These are phyloP conservation scores for Pluvialis apricaria DNA, from an alignment of 2,113 vertebrate species.

Conservation along the genomic window DNA sequence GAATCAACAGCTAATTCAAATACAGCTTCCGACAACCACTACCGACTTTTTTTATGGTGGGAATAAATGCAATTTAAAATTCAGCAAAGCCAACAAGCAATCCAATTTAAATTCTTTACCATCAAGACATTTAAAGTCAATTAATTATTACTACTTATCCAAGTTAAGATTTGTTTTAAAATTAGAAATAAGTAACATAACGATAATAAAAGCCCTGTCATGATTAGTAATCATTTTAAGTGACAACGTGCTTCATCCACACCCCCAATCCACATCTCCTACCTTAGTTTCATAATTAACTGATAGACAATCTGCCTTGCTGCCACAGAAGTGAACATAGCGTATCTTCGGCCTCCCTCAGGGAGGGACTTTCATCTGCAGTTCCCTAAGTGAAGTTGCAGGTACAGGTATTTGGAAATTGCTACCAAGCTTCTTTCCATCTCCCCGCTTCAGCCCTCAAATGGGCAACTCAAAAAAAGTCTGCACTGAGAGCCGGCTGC, in stretches of 20 bases:
- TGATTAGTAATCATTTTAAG: background rate
- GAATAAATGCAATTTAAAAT: background rate
- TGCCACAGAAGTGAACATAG: background rate
- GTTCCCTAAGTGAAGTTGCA: background rate
- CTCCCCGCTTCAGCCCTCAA: background rate
- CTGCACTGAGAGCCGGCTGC: background rate
- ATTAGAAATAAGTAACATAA: background rate
- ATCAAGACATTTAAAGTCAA: background rate
- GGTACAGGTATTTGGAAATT: background rate
- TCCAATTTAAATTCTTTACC: background rate
- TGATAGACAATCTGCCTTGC: background rate
- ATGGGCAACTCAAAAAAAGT: background rate
- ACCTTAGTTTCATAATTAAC: background rate
- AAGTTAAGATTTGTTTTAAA: background rate
- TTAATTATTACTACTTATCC: background rate
- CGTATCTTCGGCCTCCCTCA: background rate
- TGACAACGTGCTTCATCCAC: background rate
- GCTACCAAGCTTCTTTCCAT: background rate
- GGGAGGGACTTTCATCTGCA: background rate
- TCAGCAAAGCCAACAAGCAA: background rate
- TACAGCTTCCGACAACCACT: background rate
- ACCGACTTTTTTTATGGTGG: background rate
- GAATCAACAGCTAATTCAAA: constrained; percentile 31
- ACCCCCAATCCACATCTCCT: background rate
- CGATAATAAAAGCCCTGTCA: background rate